Evolutionary conservation across 53 echinoderm and acorn worm species (phyloP).

Genomic region (Mesocentrotus franciscanus): DNA sequence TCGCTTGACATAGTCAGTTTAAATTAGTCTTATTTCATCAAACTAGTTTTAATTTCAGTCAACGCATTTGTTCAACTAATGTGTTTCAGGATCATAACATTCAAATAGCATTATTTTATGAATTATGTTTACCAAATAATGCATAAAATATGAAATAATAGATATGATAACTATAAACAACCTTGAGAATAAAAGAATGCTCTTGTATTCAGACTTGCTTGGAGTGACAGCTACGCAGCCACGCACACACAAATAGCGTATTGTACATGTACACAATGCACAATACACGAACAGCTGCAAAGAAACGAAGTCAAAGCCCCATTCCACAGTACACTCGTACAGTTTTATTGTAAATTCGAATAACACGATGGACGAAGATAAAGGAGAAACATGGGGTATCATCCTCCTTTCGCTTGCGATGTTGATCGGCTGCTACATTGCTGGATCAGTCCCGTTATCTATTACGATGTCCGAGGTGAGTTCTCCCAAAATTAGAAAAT

Average conservation of each 20-base stretch:
- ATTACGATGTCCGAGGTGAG: constrained; percentile 91
- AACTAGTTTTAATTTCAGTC: background rate
- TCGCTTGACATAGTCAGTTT: background rate
- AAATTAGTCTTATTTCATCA: background rate
- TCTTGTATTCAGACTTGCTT: background rate
- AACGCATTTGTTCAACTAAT: background rate
- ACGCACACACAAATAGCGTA: background rate
- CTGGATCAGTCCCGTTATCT: constrained; percentile 92
- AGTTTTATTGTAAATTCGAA: background rate
- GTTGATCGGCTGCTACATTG: constrained; percentile 94
- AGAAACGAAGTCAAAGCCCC: background rate
- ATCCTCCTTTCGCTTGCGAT: constrained; percentile 87
- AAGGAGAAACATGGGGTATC: constrained; percentile 86
- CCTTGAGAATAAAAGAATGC: background rate
- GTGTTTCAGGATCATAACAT: background rate
- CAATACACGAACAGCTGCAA: background rate
- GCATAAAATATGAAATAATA: too few relatives aligned
- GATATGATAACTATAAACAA: background rate
- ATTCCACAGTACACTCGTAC: background rate
- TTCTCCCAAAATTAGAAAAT: background rate
- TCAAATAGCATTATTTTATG: too few relatives aligned
- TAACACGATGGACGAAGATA: constrained; percentile 54
- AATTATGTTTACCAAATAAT: too few relatives aligned
- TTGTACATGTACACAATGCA: background rate
- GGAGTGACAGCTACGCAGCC: background rate